Evolutionary conservation across 1,140 invertebrate species (phyloP).

Genomic region (Caenorhabditis tropicalis): DNA sequence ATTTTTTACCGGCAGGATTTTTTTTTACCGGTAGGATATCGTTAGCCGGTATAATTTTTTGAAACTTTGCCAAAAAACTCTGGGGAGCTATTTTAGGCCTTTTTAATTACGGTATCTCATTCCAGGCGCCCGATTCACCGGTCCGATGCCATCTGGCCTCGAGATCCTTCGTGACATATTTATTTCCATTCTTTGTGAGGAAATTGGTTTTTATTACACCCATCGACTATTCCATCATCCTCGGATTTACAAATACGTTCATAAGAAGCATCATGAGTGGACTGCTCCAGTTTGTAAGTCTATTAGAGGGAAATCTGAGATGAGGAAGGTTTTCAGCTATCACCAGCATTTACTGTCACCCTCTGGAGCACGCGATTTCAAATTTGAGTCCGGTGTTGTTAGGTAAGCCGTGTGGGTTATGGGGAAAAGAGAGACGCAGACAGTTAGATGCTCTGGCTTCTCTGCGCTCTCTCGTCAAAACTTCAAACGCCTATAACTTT

Average conservation of each 20-base stretch:
- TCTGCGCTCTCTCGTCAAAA: too few species aligned
- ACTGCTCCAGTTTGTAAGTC: constrained; percentile 80
- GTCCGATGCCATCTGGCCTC: constrained; percentile 80
- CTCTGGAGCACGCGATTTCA: constrained; percentile 84
- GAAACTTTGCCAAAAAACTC: too few species aligned
- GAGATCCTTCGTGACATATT: constrained; percentile 83
- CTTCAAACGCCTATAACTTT: too few species aligned
- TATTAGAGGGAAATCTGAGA: constrained; percentile 46
- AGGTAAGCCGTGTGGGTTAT: too few species aligned
- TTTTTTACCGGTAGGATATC: too few species aligned
- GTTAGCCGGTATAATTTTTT: too few species aligned
- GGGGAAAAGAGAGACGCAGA: not conserved
- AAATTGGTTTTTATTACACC: constrained; percentile 86
- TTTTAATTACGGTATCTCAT: too few species aligned
- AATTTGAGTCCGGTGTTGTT: constrained; percentile 82
- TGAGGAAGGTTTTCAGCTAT: constrained; percentile 73
- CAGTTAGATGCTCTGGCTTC: not conserved
- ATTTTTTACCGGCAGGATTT: too few species aligned
- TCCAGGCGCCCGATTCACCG: not conserved
- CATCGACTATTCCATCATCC: constrained; percentile 76
- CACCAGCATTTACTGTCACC: constrained; percentile 85
- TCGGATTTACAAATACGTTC: constrained; percentile 81
- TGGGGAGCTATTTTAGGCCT: too few species aligned
- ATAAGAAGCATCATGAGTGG: constrained; percentile 87
- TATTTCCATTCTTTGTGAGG: constrained; percentile 82